These are phyloP conservation scores for Drosophila seguyi DNA, from an alignment of 1,140 invertebrate species.

Conservation along the genomic window DNA sequence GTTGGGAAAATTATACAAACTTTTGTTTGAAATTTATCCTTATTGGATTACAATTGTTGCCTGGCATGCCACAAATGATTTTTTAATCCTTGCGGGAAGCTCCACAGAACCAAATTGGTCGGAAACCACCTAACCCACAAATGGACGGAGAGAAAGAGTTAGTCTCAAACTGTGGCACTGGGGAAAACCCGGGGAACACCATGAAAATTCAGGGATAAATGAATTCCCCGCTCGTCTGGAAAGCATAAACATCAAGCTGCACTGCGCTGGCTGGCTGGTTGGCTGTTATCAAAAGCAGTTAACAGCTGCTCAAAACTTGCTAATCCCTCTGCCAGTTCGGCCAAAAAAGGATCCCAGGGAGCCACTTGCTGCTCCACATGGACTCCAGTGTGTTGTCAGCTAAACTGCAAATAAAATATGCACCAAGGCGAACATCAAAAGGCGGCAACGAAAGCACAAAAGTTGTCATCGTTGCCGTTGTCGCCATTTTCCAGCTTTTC, in stretches of 20 bases:
- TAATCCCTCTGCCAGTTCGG: conserved; percentile 33
- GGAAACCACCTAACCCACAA: conserved; percentile 26
- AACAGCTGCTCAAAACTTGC: conserved; percentile 43
- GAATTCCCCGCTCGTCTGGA: not conserved
- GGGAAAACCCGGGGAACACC: not conserved
- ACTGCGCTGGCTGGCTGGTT: not conserved
- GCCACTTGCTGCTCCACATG: conserved; percentile 5
- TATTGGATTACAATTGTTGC: conserved; percentile 12
- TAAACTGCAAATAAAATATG: conserved; percentile 83
- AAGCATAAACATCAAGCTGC: conserved; percentile 23
- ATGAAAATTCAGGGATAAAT: not conserved
- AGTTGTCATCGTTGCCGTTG: conserved; percentile 49
- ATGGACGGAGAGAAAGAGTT: conserved; percentile 23
- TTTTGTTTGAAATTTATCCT: conserved; percentile 3
- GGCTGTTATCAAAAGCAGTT: conserved; percentile 38
- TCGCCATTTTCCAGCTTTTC: conserved; percentile 20
- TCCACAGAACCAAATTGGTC: conserved; percentile 32
- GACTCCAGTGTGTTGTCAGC: conserved; percentile 65
- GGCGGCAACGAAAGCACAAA: conserved; percentile 72
- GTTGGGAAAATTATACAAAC: not conserved
- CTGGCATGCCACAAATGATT: conserved; percentile 24
- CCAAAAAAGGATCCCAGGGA: conserved; percentile 1
- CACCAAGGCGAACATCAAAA: conserved; percentile 77
- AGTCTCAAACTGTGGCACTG: conserved; percentile 9
- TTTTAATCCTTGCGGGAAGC: conserved; percentile 25